Evolutionary conservation across 2,797 vertebrate genomes (phyloP).

Genomic region (Peromyscus eremicus): DNA sequence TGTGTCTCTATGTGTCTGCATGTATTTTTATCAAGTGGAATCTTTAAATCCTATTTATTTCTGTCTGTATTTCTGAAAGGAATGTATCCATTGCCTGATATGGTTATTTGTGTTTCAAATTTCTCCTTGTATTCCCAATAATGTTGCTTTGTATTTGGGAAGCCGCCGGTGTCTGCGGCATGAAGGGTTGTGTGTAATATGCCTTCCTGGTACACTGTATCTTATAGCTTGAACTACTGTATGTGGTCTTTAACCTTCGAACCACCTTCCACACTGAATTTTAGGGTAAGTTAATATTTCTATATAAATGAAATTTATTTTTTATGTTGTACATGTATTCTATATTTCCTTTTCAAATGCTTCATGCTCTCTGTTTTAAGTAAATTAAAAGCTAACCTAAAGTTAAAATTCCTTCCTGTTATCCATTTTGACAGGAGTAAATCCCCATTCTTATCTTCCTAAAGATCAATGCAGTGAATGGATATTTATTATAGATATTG

Average conservation of each 20-base stretch:
- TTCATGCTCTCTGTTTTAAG: neutral
- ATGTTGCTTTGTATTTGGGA: neutral
- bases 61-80: neutral
- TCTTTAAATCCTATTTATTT: neutral
- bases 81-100: neutral
- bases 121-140: neutral
- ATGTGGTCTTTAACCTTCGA: neutral
- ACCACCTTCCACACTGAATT: neutral
- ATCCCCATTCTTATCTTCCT: neutral
- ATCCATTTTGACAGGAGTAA: neutral
- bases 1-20: neutral
- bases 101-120: neutral
- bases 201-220: neutral
- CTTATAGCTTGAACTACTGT: neutral
- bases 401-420: neutral
- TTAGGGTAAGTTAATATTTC: conserved; percentile 12
- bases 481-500: neutral
- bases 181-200: neutral
- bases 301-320: neutral
- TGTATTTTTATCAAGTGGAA: neutral
- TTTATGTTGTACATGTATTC: neutral
- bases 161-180: neutral
- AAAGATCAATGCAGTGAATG: neutral
- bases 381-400: neutral
- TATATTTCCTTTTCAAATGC: neutral